Conservation (phyloP, 2,888 invertebrate genomes). For the Drosophila mimica region DNA sequence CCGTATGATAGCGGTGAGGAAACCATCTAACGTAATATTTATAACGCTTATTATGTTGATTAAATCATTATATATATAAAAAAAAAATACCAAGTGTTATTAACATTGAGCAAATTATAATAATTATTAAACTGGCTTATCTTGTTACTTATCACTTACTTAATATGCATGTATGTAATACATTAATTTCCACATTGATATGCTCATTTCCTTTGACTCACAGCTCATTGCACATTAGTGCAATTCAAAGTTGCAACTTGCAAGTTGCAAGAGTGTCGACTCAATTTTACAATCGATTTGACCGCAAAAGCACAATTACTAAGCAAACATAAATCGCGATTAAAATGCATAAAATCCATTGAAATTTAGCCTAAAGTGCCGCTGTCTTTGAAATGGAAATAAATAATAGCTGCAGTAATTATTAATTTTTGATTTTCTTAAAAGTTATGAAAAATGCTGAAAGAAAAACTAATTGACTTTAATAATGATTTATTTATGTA, state of each 20-base stretch:
- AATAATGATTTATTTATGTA: neutral
- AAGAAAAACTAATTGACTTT: neutral
- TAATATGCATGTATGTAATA: neutral
- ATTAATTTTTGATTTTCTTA: constrained; percentile 7
- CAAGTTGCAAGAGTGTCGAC: neutral
- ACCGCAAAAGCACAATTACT: constrained; percentile 6
- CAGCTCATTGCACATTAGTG: constrained; percentile 2
- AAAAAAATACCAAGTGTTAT: neutral
- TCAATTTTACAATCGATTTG: constrained; percentile 17
- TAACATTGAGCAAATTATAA: neutral
- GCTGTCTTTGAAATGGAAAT: constrained; percentile 17
- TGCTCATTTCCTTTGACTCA: neutral
- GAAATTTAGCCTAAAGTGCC: constrained; percentile 20
- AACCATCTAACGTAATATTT: neutral
- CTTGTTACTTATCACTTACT: constrained; percentile 1
- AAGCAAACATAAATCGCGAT: constrained; percentile 10
- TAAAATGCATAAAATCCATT: constrained; percentile 5
- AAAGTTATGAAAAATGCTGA: neutral
- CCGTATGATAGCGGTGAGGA: neutral
- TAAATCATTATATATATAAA: neutral
- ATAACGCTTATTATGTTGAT: neutral
- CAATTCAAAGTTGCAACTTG: constrained; percentile 7
- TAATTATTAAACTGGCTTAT: constrained; percentile 1
- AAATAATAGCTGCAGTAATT: constrained; percentile 2
- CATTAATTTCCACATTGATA: neutral